A percentile compares a stretch with the other conserved stretches of the same genome.
These are phyloP conservation scores for Equus przewalskii DNA, from an alignment of 2,113 vertebrate genomes.

Conservation along the genomic window DNA sequence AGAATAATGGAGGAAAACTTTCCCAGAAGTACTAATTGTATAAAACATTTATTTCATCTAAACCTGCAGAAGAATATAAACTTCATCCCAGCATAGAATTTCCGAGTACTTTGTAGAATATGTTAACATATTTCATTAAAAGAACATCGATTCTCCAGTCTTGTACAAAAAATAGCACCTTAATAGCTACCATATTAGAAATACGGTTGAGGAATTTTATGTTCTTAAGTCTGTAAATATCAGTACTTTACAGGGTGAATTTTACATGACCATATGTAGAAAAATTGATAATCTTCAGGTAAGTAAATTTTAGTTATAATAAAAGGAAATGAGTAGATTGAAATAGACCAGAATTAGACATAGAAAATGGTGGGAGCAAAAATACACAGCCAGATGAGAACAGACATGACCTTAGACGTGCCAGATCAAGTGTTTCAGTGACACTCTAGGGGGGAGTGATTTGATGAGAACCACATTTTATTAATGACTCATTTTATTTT, in stretches of 20 bases:
- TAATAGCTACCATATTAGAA: background rate
- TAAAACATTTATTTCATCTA: conserved; percentile 6
- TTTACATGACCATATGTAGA: background rate
- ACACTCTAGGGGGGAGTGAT: background rate
- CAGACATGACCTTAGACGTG: background rate
- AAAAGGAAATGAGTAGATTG: background rate
- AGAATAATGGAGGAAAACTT: background rate
- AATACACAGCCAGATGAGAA: background rate
- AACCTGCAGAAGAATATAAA: background rate
- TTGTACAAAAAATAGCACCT: background rate
- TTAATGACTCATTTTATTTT: background rate
- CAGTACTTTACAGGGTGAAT: background rate
- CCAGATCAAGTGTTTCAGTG: background rate
- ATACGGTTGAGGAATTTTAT: background rate
- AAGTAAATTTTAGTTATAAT: background rate
- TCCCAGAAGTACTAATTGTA: background rate
- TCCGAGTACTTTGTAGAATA: background rate
- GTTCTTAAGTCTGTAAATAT: background rate
- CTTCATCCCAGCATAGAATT: background rate
- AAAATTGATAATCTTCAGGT: background rate
- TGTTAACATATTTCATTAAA: background rate
- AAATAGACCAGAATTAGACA: background rate
- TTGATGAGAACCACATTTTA: background rate
- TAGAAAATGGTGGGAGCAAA: background rate
- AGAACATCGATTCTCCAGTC: background rate